Conservation (phyloP, 2,113 vertebrate genomes). For the Burhinus oedicnemus region DNA sequence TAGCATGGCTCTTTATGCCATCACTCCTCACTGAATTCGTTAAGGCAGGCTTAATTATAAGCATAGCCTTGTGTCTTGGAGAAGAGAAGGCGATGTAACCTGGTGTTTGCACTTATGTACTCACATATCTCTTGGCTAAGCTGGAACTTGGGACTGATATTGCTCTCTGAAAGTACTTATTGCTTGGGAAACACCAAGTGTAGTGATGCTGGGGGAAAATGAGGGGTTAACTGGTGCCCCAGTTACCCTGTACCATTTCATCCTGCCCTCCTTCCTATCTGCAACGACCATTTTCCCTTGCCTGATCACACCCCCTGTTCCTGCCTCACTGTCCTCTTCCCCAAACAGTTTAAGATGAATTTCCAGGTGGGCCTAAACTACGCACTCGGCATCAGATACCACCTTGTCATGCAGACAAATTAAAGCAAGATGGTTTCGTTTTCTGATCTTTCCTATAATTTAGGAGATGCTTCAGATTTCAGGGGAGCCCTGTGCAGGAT, state of each 20-base stretch:
- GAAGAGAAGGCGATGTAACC: background rate
- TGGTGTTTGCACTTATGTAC: background rate
- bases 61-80: background rate
- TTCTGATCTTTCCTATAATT: background rate
- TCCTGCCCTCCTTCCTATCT: background rate
- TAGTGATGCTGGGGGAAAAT: background rate
- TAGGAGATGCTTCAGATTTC: background rate
- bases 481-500: background rate
- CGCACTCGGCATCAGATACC: background rate
- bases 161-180: background rate
- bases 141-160: accelerated
- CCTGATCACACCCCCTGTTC: background rate
- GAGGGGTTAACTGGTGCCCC: background rate
- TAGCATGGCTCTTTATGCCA: background rate
- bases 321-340: background rate
- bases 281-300: background rate
- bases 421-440: background rate
- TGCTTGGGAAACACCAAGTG: background rate
- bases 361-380: background rate
- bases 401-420: background rate
- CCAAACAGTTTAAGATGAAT: background rate
- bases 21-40: background rate
- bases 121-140: background rate
- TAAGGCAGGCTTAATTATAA: background rate
- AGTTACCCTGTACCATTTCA: background rate